Percentiles rank a stretch among this genome's conserved stretches.
Evolutionary conservation across 2,888 invertebrate species (phyloP).

Genomic region (Baronia brevicornis): DNA sequence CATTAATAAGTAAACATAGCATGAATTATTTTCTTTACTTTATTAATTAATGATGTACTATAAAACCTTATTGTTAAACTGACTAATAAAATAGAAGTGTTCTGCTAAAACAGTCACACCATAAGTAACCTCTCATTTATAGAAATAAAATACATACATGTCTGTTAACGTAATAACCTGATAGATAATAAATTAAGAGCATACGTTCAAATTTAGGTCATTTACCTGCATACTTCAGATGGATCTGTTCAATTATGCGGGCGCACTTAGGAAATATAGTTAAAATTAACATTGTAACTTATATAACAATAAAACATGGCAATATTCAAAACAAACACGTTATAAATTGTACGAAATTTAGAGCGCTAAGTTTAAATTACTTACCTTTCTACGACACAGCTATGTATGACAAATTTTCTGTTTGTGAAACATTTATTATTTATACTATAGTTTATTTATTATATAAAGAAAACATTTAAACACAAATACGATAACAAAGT

Average conservation of each 20-base stretch:
- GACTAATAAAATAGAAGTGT: no score
- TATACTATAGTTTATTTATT: slow-evolving; percentile 13
- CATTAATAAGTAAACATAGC: no score
- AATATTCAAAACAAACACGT: slow-evolving; percentile 42
- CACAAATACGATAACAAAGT: background rate
- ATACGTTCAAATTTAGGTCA: slow-evolving; percentile 24
- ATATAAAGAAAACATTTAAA: background rate
- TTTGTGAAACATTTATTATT: slow-evolving; percentile 9
- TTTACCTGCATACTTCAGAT: slow-evolving; percentile 44
- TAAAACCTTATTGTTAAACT: no score
- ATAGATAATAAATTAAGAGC: no score
- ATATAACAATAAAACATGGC: slow-evolving; percentile 45
- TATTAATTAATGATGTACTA: no score
- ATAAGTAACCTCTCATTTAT: no score
- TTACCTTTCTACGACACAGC: slow-evolving; percentile 27
- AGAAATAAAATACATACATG: no score
- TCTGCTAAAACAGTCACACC: no score
- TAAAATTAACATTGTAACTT: slow-evolving; percentile 48
- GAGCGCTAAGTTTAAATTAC: slow-evolving; percentile 34
- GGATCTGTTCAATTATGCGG: slow-evolving; percentile 30
- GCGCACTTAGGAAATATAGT: slow-evolving; percentile 35
- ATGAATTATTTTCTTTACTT: no score
- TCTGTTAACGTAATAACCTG: no score
- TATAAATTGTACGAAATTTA: slow-evolving; percentile 19
- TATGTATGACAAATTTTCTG: slow-evolving; percentile 22